Base-by-base conservation (phyloP, 2,888 invertebrate genomes). In the Hofmannophila pseudospretella region DNA sequence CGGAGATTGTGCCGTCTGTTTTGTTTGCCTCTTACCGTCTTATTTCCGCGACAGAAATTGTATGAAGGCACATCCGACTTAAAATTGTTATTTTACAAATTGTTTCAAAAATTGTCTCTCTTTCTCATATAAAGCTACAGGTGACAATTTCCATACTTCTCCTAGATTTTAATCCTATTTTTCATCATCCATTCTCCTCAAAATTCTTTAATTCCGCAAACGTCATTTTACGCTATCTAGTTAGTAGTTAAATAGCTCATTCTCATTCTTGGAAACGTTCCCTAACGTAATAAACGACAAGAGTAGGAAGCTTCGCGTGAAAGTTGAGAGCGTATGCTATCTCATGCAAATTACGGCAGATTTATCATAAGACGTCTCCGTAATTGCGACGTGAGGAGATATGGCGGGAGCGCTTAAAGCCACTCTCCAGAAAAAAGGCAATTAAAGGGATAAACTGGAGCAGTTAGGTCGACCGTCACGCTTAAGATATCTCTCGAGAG, bases 311-410 rank as follows among this genome's bases (percentile, higher is more conserved):
- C 78, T 75, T 68, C 75, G 76, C 80, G 78, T 75, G 79, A 85
- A 86, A 86, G 84, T 85, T 84, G 81, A 78, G 79, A 84, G 81
- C 86, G 82, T 86, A 86, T 85, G 86, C 85, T 85, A 84, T 86
- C 84, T 86, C 84, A 86, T 85, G 85, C 84, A 86, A 86, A 86
- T 86, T 86, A 84, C 82, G 70, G 77, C 67, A 86, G 85, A 86
- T 86, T 85, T 86, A 86, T 86, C 85, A 86, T 86, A 84, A 84
- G 81, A 84, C 80, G 81, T 82, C 85, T 80, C 82, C 70, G 75
- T 85, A 85, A 86, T 85, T 85, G 81, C 82, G 82, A 86, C 86
- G 84, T 85, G 85, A 81, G 84, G 67, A 86, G 85, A 86, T 86
- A 85, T 73, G 79, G 81, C 73, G 73, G 67, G 73, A 63, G 67